Percentiles rank a stretch among this genome's conserved stretches.
phyloP scores from a whole-genome alignment of 2,797 vertebrate genomes.

The Yasuhikotakia modesta region DNA sequence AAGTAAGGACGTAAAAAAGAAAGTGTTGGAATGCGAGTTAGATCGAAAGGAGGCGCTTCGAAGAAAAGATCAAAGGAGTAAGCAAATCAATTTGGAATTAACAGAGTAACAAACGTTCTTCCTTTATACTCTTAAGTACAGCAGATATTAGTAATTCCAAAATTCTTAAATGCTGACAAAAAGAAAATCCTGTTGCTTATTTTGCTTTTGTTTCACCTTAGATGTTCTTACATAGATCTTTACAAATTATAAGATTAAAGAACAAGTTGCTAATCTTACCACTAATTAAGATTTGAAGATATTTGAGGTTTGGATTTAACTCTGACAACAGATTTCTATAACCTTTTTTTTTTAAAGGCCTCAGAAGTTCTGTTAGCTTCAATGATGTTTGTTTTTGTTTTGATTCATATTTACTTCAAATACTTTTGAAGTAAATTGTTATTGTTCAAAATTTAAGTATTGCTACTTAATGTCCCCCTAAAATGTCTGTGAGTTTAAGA shows the following conservation, averaged over 20 bases:
- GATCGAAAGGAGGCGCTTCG: conserved; percentile 13
- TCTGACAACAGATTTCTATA: not conserved
- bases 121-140: not conserved
- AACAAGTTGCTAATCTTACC: conserved; percentile 61
- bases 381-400: not conserved
- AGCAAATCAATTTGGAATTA: conserved; percentile 10
- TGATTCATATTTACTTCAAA: not conserved
- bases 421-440: not conserved
- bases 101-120: not conserved
- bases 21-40: conserved; percentile 48
- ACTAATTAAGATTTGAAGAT: conserved; percentile 57
- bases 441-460: not conserved
- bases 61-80: conserved; percentile 6
- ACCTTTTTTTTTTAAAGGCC: not conserved
- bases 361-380: not conserved
- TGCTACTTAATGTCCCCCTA: not conserved
- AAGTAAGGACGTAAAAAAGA: conserved; percentile 35
- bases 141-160: conserved; percentile 38
- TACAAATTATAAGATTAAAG: conserved; percentile 61
- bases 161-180: conserved; percentile 21
- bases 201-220: conserved; percentile 61
- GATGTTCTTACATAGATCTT: conserved; percentile 54
- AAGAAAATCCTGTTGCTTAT: conserved; percentile 59
- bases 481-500: conserved; percentile 8
- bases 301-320: not conserved